Conservation (phyloP, 2,888 invertebrate genomes). For the Tenthredo scrophulariae region DNA sequence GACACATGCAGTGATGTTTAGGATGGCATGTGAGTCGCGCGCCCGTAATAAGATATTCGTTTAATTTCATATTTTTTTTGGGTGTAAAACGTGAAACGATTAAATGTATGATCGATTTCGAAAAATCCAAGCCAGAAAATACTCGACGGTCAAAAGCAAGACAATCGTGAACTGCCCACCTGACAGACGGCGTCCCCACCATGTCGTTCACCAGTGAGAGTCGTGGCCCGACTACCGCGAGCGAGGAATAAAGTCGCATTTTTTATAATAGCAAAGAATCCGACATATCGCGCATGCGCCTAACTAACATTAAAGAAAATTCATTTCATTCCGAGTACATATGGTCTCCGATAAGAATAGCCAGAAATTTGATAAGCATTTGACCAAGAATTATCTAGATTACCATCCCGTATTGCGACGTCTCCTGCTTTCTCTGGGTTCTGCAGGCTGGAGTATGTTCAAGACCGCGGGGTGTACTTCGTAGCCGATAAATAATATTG, state of each 20-base stretch:
- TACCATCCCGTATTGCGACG: background rate
- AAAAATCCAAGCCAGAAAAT: background rate
- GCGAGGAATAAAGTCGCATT: conserved; percentile 59
- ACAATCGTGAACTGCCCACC: conserved; percentile 30
- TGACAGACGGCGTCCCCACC: conserved; percentile 48
- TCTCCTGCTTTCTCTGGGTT: background rate
- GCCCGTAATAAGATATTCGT: background rate
- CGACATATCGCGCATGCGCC: conserved; percentile 63
- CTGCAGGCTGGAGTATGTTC: too few relatives aligned
- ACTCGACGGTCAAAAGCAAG: background rate
- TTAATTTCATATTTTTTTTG: background rate
- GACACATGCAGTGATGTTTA: conserved; percentile 10
- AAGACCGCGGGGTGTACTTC: background rate
- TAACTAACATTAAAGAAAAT: background rate
- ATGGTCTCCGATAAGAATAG: background rate
- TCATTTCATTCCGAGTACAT: background rate
- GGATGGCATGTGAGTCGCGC: background rate
- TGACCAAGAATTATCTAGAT: background rate
- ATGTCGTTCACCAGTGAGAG: conserved; percentile 61
- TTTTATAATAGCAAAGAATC: conserved; percentile 63
- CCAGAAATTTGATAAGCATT: background rate
- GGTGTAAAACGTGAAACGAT: background rate
- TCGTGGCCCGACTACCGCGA: conserved; percentile 68
- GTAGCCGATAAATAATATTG: background rate
- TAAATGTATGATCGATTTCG: background rate